phyloP scores from a whole-genome alignment of 2,888 invertebrate genomes.

The Dioctria linearis region DNA sequence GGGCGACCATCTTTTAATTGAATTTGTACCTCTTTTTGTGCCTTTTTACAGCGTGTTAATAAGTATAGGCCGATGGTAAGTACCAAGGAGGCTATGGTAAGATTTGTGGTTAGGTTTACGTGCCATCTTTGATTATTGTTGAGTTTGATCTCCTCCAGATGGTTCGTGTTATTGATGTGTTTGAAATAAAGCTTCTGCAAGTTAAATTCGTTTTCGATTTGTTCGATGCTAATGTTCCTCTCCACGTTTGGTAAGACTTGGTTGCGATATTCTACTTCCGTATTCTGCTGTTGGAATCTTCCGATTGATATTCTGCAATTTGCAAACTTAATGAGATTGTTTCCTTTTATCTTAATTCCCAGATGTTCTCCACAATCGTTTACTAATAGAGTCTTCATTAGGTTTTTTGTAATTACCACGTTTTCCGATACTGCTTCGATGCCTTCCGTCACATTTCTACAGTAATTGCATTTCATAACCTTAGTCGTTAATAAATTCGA shows the following conservation, averaged over 20 bases:
- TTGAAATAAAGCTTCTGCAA: conserved; percentile 11
- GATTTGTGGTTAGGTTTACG: conserved; percentile 7
- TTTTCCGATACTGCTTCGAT: too few relatives aligned
- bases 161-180: conserved; percentile 23
- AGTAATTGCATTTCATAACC: too few relatives aligned
- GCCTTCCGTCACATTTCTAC: too few relatives aligned
- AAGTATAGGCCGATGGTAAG: neutral
- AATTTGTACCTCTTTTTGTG: neutral
- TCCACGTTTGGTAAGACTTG: too few relatives aligned
- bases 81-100: conserved; percentile 7
- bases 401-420: too few relatives aligned
- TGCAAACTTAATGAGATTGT: too few relatives aligned
- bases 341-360: too few relatives aligned
- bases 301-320: conserved; percentile 37
- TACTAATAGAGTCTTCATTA: too few relatives aligned
- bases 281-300: conserved; percentile 9
- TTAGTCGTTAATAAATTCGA: too few relatives aligned
- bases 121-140: conserved; percentile 20
- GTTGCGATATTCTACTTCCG: neutral
- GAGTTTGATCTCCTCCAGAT: conserved; percentile 14
- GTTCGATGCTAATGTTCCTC: too few relatives aligned
- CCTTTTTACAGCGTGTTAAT: conserved; percentile 12
- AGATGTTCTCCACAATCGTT: too few relatives aligned
- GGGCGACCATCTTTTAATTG: conserved; percentile 15
- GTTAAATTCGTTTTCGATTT: neutral